phyloP scores from a whole-genome alignment of 2,797 vertebrate species.

The Anniella stebbinsi region DNA sequence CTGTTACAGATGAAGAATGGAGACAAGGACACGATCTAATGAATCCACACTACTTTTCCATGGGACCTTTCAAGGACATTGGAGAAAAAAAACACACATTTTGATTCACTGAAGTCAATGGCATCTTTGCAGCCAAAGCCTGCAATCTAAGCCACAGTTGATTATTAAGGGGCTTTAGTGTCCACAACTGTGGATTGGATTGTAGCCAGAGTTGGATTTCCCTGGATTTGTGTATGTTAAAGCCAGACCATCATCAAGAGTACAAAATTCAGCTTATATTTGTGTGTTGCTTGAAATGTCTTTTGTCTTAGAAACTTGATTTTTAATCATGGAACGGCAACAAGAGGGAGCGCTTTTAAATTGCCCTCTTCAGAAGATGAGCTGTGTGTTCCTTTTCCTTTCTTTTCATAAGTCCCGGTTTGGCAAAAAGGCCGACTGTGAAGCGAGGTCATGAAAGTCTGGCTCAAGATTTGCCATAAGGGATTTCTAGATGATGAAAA shows the following conservation, averaged over 20 bases:
- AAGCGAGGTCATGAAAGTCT: slow-evolving; percentile 72
- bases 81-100: neutral
- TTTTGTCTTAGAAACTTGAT: slow-evolving; percentile 42
- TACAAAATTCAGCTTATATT: slow-evolving; percentile 40
- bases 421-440: slow-evolving; percentile 65
- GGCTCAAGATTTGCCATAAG: slow-evolving; percentile 73
- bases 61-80: neutral
- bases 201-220: slow-evolving; percentile 24
- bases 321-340: slow-evolving; percentile 36
- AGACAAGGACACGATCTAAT: neutral
- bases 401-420: slow-evolving; percentile 56
- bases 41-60: neutral
- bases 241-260: slow-evolving; percentile 8
- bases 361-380: slow-evolving; percentile 41
- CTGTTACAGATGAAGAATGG: neutral
- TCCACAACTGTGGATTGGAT: neutral
- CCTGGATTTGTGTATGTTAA: slow-evolving; percentile 23
- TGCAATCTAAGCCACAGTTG: neutral
- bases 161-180: neutral
- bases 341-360: slow-evolving; percentile 35
- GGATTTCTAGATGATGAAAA: slow-evolving; percentile 76
- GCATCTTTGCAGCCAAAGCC: neutral
- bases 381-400: slow-evolving; percentile 14
- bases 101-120: slow-evolving; percentile 5
- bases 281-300: slow-evolving; percentile 40